These are phyloP conservation scores for Drosophila sturtevanti DNA, from an alignment of 1,140 invertebrate genomes.

Conservation along the genomic window DNA sequence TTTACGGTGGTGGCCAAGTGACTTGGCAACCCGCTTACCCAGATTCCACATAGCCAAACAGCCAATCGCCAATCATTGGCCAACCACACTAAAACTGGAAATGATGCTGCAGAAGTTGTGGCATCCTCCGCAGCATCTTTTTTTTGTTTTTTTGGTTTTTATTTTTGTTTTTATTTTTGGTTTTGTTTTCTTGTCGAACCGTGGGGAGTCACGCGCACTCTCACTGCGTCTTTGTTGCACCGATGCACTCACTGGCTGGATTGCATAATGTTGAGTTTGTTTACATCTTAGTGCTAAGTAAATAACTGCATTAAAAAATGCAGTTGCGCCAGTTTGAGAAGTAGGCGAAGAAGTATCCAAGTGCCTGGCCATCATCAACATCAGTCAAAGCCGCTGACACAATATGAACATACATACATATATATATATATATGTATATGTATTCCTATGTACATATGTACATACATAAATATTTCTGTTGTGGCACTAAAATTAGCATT, in stretches of 20 bases:
- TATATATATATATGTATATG: too few relatives aligned
- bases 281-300: slow-evolving; percentile 47
- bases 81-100: slow-evolving; percentile 40
- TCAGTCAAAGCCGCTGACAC: slow-evolving; percentile 55
- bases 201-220: slow-evolving; percentile 50
- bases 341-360: slow-evolving; percentile 31
- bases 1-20: slow-evolving; percentile 44
- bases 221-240: slow-evolving; percentile 53
- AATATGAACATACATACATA: not conserved
- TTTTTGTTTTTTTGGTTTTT: slow-evolving; percentile 4
- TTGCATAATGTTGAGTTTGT: slow-evolving; percentile 61
- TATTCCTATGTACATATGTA: too few relatives aligned
- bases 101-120: slow-evolving; percentile 21
- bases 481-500: slow-evolving; percentile 55
- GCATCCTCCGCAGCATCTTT: slow-evolving; percentile 53
- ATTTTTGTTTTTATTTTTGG: too few relatives aligned
- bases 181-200: slow-evolving; percentile 6
- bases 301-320: slow-evolving; percentile 59
- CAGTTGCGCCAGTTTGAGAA: slow-evolving; percentile 59
- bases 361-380: slow-evolving; percentile 36
- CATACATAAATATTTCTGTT: too few relatives aligned
- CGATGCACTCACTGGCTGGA: slow-evolving; percentile 34
- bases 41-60: slow-evolving; percentile 53
- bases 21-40: slow-evolving; percentile 66
- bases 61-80: slow-evolving; percentile 37